Conservation (phyloP, 2,797 vertebrate species). For the Leptatherina wallacei region DNA sequence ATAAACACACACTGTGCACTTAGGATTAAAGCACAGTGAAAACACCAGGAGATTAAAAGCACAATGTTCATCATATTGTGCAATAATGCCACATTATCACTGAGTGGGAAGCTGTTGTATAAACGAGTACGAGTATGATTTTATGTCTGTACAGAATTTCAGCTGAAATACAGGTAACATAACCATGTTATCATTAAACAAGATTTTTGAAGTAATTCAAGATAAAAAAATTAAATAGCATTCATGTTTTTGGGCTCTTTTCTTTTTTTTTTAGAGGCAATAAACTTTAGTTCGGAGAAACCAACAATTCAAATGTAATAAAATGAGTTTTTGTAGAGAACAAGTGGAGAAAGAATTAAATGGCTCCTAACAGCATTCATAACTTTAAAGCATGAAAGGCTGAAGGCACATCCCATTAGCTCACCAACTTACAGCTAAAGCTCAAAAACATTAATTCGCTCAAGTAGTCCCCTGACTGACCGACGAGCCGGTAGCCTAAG, state of each 20-base stretch:
- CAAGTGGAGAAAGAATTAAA: slow-evolving; percentile 11
- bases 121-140: not conserved
- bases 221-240: not conserved
- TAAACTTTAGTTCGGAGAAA: not conserved
- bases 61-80: not conserved
- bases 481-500: slow-evolving; percentile 53
- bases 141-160: not conserved
- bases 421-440: slow-evolving; percentile 29
- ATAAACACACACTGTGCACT: not conserved
- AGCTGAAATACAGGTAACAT: not conserved
- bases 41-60: slow-evolving; percentile 1
- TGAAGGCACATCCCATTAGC: slow-evolving; percentile 46
- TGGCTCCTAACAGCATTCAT: slow-evolving; percentile 10
- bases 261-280: slow-evolving; percentile 8
- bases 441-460: slow-evolving; percentile 57
- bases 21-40: not conserved
- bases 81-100: not conserved
- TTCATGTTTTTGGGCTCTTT: not conserved
- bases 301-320: not conserved
- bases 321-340: slow-evolving; percentile 5
- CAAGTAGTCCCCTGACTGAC: slow-evolving; percentile 69
- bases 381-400: slow-evolving; percentile 15
- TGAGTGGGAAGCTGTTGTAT: not conserved
- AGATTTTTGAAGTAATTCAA: not conserved
- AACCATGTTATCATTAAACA: not conserved